Base-by-base conservation (phyloP, 2,888 invertebrate species). In the Sinhomidia bicolor region DNA sequence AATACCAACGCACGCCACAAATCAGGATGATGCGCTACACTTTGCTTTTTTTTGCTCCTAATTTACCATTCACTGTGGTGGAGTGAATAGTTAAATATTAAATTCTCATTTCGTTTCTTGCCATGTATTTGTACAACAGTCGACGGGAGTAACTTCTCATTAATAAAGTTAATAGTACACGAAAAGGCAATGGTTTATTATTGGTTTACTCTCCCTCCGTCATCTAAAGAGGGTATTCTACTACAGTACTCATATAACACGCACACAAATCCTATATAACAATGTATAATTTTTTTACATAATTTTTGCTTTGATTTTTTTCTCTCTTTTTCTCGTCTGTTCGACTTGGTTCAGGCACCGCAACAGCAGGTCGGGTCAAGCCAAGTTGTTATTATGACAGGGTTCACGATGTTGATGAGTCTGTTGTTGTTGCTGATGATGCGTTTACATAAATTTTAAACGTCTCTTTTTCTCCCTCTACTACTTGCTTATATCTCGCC, bases 341-440 rank as follows among this genome's bases (percentile, higher is more conserved):
- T 51, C 78, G 29, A 62, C 71, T 17, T 41, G 80, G 79, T 86
- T 79, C 57, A 86, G 57, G 51, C 57, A 51, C 51, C 79, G 74
- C 86, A 86, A 80, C 86, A 81, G 86, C 81, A 86, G 74, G 81
- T 86, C 86, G 81, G 86, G 86, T 86, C 85, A 85, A 78, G 78
- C 65, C 85, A 86, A 71, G 68, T 57, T 85, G 36, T 80, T 80
- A 81, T 86, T 86, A 86, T 81, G 86, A 86, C 80, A 74, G 51
- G 44, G 85, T 79, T 79, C 68, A 85, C 76, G 68, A 51, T 26
- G 68, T 47, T 80, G 68, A 85, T 85, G 85, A 80, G 68, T 41
- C 47, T 85, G 32, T 32, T 78, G 68, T 54, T 74, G 60, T 60
- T 60, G 60, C 20, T 26, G 26, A 54, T 74, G 78, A 85, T 85